phyloP scores from a whole-genome alignment of 2,797 vertebrate species.

The Coccyzus lansbergi region DNA sequence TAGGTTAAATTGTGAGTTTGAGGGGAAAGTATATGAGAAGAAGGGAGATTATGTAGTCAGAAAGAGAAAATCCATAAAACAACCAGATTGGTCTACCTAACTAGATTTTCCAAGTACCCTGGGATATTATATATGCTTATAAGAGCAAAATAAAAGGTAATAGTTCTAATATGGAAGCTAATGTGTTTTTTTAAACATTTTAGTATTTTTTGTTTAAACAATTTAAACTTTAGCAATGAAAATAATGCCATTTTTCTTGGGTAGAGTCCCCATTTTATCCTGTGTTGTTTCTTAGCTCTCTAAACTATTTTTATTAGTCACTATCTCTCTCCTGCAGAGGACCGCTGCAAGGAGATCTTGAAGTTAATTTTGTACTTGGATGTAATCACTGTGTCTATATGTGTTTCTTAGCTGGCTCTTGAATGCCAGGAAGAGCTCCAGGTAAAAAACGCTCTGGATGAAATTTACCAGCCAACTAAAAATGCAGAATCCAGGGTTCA shows the following conservation, averaged over 20 bases:
- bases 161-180: not conserved
- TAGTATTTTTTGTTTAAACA: not conserved
- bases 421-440: not conserved
- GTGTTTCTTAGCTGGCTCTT: not conserved
- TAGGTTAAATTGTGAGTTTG: not conserved
- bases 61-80: not conserved
- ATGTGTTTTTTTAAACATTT: not conserved
- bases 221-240: not conserved
- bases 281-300: not conserved
- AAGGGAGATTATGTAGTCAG: not conserved
- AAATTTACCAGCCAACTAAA: not conserved
- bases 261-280: not conserved
- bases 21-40: not conserved
- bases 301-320: not conserved
- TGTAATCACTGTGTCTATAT: not conserved
- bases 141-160: not conserved
- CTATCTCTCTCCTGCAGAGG: not conserved
- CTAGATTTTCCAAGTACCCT: not conserved
- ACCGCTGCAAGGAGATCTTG: not conserved
- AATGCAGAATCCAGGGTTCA: fast-evolving
- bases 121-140: not conserved
- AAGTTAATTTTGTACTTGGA: not conserved
- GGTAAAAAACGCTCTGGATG: not conserved
- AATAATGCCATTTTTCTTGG: not conserved
- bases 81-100: not conserved